Base-by-base conservation (phyloP, 2,888 invertebrate species). In the Rotaria sp. region DNA sequence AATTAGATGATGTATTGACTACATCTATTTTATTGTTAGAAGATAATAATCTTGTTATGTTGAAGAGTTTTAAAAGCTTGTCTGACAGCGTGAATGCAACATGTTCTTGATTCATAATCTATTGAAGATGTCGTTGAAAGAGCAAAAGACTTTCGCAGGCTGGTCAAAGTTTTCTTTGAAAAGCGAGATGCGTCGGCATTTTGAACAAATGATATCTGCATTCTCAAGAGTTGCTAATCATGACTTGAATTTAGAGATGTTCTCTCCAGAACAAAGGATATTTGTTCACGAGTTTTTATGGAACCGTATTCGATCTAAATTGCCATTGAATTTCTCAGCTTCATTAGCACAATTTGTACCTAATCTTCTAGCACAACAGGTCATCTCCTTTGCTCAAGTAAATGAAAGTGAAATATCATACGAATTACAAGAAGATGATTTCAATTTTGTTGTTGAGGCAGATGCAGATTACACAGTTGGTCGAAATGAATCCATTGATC, bases 21-120 rank as follows among this genome's bases (percentile, higher is more conserved):
- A 67, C 67, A 18, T 67, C 35, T 15, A 67, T 67, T 67, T 35
- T 67, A 2, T 30, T 35, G 30, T 67, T 67, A 18, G 67, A 67
- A 13, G 67, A 67, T 35, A 67, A 67, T 35, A 67, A 67, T 67
- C 67, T 67, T 18, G 67, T 67, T n/a, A 67, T 67, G 67, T 67
- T 67, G 15, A 67, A 67, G 18, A 67, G 67, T 35, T 67, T 67
- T 67, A 67, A 67, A 67, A 13, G n/a, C 1, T 67, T 67, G 67
- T 67, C 35, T 5, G 67, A 35, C n/a, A 35, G 35, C 35, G 67
- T 67, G 4, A 67, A 67, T 67, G 35, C 2, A 67, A 67, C 67
- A 13, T 35, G 67, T 2, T 35, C 67, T 35, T 67, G 15, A 26
- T 67, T 35, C 18, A 67, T 35, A 67, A 7, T 35, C 18, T 67